Percentiles rank a stretch among this genome's conserved stretches.
Conservation (phyloP, 92 coral and sea anemone genomes). For the Epizoanthus ramosus region DNA sequence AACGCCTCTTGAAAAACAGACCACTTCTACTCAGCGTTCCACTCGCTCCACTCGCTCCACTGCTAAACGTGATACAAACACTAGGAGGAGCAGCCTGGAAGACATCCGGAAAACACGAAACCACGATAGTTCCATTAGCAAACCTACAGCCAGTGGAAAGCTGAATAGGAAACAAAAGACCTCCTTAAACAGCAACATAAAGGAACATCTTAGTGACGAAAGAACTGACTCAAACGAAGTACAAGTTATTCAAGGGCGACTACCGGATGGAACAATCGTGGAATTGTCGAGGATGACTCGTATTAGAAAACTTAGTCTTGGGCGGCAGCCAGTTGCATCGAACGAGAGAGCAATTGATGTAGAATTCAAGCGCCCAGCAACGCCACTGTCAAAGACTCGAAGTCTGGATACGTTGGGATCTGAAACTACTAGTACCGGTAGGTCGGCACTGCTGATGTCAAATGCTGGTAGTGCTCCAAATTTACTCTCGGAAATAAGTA, state of each 20-base stretch:
- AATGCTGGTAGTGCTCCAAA: constrained; percentile 27
- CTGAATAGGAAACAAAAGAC: constrained; percentile 9
- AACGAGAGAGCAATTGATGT: constrained; percentile 45
- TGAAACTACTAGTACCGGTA: background rate
- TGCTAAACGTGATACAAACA: background rate
- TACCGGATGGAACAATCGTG: constrained; percentile 32
- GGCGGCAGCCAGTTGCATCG: constrained; percentile 33
- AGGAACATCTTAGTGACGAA: no score
- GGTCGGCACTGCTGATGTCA: background rate
- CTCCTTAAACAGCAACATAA: background rate
- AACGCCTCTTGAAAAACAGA: background rate
- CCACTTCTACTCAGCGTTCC: background rate
- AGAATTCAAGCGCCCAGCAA: constrained; percentile 33
- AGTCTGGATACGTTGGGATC: constrained; percentile 16
- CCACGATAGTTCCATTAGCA: background rate
- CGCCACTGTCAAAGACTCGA: constrained; percentile 34
- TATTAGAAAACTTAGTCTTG: constrained; percentile 27
- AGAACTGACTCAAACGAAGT: constrained; percentile 7
- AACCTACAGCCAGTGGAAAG: background rate
- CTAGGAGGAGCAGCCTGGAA: background rate
- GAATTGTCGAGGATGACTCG: constrained; percentile 37
- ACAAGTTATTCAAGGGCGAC: constrained; percentile 40
- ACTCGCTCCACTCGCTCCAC: background rate
- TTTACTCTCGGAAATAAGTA: constrained; percentile 1
- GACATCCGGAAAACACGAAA: background rate